Evolutionary conservation across 2,797 vertebrate species (phyloP), one percentile per base, ranked within the genome.

Genomic region (Ispidina lecontei): DNA sequence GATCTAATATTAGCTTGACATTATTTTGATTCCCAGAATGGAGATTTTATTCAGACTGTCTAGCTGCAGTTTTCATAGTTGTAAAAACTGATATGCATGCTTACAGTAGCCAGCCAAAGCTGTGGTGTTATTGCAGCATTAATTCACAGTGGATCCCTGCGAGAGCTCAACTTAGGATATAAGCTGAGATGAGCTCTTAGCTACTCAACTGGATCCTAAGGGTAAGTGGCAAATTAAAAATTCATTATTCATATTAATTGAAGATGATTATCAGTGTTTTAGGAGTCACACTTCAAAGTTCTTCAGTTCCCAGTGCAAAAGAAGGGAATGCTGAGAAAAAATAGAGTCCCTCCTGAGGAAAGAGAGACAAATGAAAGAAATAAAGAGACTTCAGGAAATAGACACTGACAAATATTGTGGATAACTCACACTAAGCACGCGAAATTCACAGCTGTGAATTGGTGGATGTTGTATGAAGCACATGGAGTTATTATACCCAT

Each of bases 191-290:
- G 95, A 96, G 91, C 95, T 94, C 73, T 96, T 96, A 88, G 94
- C 65, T 59, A 72, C 91, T 96, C 90, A 95, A 67, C 89, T 91
- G 82, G 80, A 96, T 97, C 96, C 96, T 97, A 94, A 89, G 97
- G 97, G 96, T 96, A 97, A 97, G 92, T 93, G 84, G 84, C 94
- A 96, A 97, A 97, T 97, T 97, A 97, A 97, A 97, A 96, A 97
- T 97, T 96, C 96, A 97, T 97, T 98, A 96, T 92, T 97, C 95
- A 93, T 94, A 97, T 97, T 96, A 95, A 97, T 94, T 95, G 96
- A 97, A 90, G 93, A 85, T 94, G 74, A 96, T 95, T 94, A 96
- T 94, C 26, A 91, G 74, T 94, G 93, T 95, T 97, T 97, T 96
- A 95, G 76, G 70, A 96, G 84, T 67, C 94, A 96, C 87, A 93